phyloP scores from a whole-genome alignment of 2,113 vertebrate genomes.

The Hemiprocne comata region DNA sequence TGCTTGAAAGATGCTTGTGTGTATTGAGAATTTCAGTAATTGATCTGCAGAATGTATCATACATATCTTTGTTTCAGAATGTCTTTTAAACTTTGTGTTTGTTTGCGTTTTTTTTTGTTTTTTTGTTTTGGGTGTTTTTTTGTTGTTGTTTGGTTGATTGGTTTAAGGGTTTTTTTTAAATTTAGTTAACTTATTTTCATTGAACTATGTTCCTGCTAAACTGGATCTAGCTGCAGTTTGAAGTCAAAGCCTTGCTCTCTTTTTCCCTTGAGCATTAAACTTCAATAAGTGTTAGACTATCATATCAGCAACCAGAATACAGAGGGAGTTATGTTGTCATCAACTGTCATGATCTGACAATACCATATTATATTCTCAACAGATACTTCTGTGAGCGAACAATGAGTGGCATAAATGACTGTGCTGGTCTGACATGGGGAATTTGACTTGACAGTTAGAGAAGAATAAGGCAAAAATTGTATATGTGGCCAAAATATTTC shows the following conservation, averaged over 20 bases:
- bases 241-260: background rate
- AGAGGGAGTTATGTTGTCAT: background rate
- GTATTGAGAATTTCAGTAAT: background rate
- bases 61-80: background rate
- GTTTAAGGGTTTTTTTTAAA: background rate
- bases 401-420: constrained; percentile 48
- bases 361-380: background rate
- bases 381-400: constrained; percentile 52
- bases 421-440: constrained; percentile 8
- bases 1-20: constrained; percentile 1
- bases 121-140: too few species aligned
- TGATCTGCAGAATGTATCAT: background rate
- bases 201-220: background rate
- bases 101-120: too few species aligned
- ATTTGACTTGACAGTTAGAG: constrained; percentile 31
- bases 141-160: too few species aligned
- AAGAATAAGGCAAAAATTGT: constrained; percentile 2
- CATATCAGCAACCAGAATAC: background rate
- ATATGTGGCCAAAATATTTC: constrained; percentile 27
- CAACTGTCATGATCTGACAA: constrained; percentile 59
- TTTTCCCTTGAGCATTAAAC: background rate
- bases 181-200: background rate
- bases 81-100: background rate
- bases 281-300: background rate
- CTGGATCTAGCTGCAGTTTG: background rate